Evolutionary conservation across 2,888 invertebrate genomes (phyloP).

Genomic region (Perithous albicinctus): DNA sequence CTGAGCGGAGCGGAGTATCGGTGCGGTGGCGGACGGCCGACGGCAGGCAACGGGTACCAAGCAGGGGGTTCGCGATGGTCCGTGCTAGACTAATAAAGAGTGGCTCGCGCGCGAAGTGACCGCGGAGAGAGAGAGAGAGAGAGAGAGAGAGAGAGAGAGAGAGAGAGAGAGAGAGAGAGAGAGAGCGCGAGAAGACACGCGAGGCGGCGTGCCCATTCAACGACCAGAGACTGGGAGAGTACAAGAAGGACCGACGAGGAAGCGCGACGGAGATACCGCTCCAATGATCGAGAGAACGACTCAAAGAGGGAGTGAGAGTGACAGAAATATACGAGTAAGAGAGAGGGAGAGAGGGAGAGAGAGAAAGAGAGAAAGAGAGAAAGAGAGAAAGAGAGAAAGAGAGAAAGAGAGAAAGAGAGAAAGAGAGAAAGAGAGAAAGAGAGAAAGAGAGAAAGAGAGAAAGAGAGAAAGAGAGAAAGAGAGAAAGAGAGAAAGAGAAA

Average conservation of each 20-base stretch:
- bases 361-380: conserved; percentile 38
- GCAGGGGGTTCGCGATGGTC: conserved; percentile 83
- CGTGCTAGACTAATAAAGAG: conserved; percentile 84
- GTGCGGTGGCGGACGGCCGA: conserved; percentile 51
- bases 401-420: conserved; percentile 67
- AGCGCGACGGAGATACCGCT: conserved; percentile 55
- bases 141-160: conserved; percentile 47
- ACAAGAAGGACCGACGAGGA: conserved; percentile 64
- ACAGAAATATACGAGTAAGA: too few relatives aligned
- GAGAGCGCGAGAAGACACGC: too few relatives aligned
- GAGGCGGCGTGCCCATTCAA: conserved; percentile 67
- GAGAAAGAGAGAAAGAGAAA: conserved; percentile 53
- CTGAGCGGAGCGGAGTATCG: conserved; percentile 10
- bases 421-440: conserved; percentile 64
- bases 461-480: conserved; percentile 25
- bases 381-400: conserved; percentile 47
- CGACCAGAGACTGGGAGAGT: conserved; percentile 69
- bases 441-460: conserved; percentile 47
- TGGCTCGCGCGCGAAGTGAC: conserved; percentile 81
- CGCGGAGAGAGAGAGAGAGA: conserved; percentile 58
- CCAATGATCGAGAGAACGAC: conserved; percentile 69
- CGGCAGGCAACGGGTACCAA: conserved; percentile 68
- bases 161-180: conserved; percentile 51
- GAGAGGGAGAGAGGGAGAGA: conserved; percentile 49
- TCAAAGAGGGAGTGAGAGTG: conserved; percentile 65